Evolutionary conservation across 2,113 vertebrate species (phyloP), one percentile per base, ranked within the genome.

Genomic region (Oryzias woworae): DNA sequence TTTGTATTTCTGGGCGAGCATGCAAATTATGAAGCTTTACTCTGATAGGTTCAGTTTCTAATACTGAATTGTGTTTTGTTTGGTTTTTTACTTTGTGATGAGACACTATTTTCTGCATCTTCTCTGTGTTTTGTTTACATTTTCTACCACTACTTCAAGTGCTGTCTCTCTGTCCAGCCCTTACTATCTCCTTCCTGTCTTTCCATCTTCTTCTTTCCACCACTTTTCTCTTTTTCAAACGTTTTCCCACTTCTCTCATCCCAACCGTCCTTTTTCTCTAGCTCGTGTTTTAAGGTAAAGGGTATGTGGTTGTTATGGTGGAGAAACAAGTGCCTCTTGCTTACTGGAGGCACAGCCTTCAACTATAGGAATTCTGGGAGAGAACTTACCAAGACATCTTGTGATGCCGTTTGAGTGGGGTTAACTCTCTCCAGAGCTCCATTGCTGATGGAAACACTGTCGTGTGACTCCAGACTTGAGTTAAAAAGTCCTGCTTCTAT

Each of bases 351-450:
- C 36, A 83, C 79, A 86, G 80, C 75, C 71, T 82, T 89, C 68
- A 80, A 83, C 71, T 85, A 85, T 84, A 90, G 89, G 87, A 90
- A 91, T 91, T 92, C 88, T 92, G 91, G 88, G 88, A 82, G 85
- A 88, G 83, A 74, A 59, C 17, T 16, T 26, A 55, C 36, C 69
- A 17, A 73, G 31, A 41, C 44, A 71, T 55, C 10, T 44, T 1
- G 48, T 10, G 31, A 61, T 61, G 17, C 49, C 23, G 55, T 54
- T n/a, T 28, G 50, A 54, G 51, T 69, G 48, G 61, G 31, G 31
- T 70, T 52, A 76, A 70, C 47, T 51, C 65, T 66, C 45, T 31
- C 55, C 53, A 66, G 75, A 64, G 46, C 17, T 20, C 43, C 53
- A 73, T 53, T 36, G 10, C 36, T 36, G n/a, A 53, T 70, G 60